Conservation (phyloP, 2,888 invertebrate genomes). For the Eumerus sabulonum region DNA sequence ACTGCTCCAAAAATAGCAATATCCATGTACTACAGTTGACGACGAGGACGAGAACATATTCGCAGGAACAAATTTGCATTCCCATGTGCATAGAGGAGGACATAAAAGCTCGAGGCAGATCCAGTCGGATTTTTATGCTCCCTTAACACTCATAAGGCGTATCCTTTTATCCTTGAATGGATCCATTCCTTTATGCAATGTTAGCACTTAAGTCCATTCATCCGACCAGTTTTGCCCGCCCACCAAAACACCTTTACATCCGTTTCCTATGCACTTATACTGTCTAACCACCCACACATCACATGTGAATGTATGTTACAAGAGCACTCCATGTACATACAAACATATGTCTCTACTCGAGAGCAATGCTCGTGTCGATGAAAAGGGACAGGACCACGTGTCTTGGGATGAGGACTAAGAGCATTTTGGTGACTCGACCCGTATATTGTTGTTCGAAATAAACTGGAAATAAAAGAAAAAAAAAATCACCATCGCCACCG, state of each 20-base stretch:
- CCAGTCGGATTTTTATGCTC: conserved; percentile 23
- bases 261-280: neutral
- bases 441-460: too few species aligned
- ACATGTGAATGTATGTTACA: conserved; percentile 37
- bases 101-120: conserved; percentile 25
- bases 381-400: too few species aligned
- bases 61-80: conserved; percentile 49
- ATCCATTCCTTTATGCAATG: conserved; percentile 62
- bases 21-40: too few species aligned
- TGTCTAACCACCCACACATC: conserved; percentile 21
- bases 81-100: conserved; percentile 50
- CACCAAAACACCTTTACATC: conserved; percentile 52
- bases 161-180: conserved; percentile 68
- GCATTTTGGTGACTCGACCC: too few species aligned
- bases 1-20: too few species aligned
- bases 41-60: too few species aligned
- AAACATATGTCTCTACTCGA: too few species aligned
- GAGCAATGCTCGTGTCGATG: too few species aligned
- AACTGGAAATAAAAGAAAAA: too few species aligned
- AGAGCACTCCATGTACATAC: too few species aligned
- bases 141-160: conserved; percentile 65
- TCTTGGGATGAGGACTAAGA: too few species aligned
- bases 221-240: conserved; percentile 40
- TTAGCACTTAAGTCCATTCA: conserved; percentile 65
- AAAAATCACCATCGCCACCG: too few species aligned